These are phyloP conservation scores for Amaurobius ferox DNA, from an alignment of 2,888 invertebrate species.

Conservation along the genomic window DNA sequence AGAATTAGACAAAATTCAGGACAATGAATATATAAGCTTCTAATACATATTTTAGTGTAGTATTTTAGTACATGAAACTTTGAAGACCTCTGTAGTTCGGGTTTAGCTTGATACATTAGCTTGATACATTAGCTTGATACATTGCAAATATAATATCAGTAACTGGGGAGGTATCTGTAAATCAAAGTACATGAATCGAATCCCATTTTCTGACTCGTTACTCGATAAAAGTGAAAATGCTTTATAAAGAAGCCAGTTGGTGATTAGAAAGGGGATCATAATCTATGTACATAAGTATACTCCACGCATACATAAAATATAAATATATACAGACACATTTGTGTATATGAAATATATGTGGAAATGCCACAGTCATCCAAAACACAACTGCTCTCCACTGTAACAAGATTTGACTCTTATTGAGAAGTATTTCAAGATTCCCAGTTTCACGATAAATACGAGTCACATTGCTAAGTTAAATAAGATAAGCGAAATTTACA, in stretches of 20 bases:
- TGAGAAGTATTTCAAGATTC: neutral
- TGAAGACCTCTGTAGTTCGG: conserved; percentile 55
- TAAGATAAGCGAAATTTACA: no score
- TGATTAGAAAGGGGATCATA: conserved; percentile 84
- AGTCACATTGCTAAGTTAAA: no score
- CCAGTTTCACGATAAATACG: neutral
- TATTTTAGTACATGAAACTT: conserved; percentile 24
- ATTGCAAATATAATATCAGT: conserved; percentile 46
- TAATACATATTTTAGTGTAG: neutral
- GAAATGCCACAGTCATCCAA: conserved; percentile 46
- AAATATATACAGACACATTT: conserved; percentile 65
- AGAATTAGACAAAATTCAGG: no score
- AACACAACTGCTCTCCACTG: neutral
- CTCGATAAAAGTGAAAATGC: conserved; percentile 87
- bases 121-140: no score
- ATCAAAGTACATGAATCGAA: conserved; percentile 50
- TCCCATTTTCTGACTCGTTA: conserved; percentile 58
- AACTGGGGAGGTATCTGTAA: conserved; percentile 37
- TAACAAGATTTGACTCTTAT: neutral
- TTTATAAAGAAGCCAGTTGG: conserved; percentile 96
- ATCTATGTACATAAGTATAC: conserved; percentile 52
- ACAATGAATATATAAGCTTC: neutral
- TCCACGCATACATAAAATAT: conserved; percentile 52
- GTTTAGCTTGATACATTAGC: conserved; percentile 50
- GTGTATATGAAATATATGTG: conserved; percentile 45